Evolutionary conservation across 2,888 invertebrate genomes (phyloP).

Genomic region (Melolontha melolontha): DNA sequence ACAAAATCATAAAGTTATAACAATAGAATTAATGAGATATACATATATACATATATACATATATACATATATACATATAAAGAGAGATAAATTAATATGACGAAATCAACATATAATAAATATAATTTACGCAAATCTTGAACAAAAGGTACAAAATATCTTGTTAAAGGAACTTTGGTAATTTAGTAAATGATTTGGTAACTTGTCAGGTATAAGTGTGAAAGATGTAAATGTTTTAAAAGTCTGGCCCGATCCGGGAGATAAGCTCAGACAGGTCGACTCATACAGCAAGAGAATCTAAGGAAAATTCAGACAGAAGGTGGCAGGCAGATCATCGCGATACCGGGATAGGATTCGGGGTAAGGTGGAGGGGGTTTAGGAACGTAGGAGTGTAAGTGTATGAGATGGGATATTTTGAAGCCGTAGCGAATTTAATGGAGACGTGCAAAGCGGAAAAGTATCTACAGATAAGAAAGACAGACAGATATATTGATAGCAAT

Average conservation of each 20-base stretch:
- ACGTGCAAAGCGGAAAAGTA: constrained; percentile 64
- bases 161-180: constrained; percentile 49
- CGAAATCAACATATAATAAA: too few species aligned
- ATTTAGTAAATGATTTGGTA: constrained; percentile 57
- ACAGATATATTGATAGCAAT: constrained; percentile 64
- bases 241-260: constrained; percentile 36
- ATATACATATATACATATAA: neutral
- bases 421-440: constrained; percentile 62
- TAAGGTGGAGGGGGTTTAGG: constrained; percentile 4
- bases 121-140: constrained; percentile 12
- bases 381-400: constrained; percentile 27
- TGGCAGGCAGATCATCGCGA: constrained; percentile 57
- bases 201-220: constrained; percentile 46
- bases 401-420: constrained; percentile 53
- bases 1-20: constrained; percentile 10
- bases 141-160: constrained; percentile 31
- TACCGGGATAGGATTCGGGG: constrained; percentile 42
- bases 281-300: constrained; percentile 27
- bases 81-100: neutral
- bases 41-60: too few species aligned
- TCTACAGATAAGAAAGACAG: constrained; percentile 63
- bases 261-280: constrained; percentile 28
- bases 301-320: constrained; percentile 40
- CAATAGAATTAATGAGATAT: constrained; percentile 1
- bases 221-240: constrained; percentile 40